Base-by-base conservation (phyloP, 2,797 vertebrate species). In the Coregonus suidteri region DNA sequence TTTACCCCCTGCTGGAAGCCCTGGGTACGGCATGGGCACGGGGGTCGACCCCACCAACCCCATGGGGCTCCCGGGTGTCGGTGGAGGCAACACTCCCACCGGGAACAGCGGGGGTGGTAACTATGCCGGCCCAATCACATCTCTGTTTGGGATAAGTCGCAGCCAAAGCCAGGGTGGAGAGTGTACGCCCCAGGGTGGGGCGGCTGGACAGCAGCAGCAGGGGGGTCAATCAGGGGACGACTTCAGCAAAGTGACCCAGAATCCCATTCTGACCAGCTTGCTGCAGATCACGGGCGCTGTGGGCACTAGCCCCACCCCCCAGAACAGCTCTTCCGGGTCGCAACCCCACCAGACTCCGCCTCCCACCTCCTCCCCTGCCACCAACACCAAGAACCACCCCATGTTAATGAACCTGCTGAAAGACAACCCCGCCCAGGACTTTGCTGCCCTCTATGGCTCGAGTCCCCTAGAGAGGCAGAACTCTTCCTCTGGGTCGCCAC, bases 331-430 rank as follows among this genome's bases (percentile, higher is more conserved):
- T 47, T 76, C 84, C 88, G 94, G 81, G 90, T 95, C 90, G 84
- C 96, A 96, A 74, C 97, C 97, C 75, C 97, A 97, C 86, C 98
- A 98, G 88, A 99, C 98, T 52, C 97, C 98, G 75, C 98, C 98
- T 56, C 94, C 96, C 68, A 98, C 97, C 78, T 98, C 98, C 68
- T 99, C 98, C 65, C 98, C 98, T 77, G 98, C 98, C 81, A 96
- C 97, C 94, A 99, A 99, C 94, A 99, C 98, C 88, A 99, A 99
- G 93, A 99, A 99, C 90, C 98, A 99, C 90, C 98, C 98, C 83
- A 99, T 99, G 98, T 91, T 99, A 87, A 99, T 99, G 98, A 99
- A 99, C 90, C 92, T 99, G 82, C 94, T 99, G 83, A 99, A 99
- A 88, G 98, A 99, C 92, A 99, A 98, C 90, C 96, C 98, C 76